phyloP scores from a whole-genome alignment of 1,140 invertebrate species.

The Holotrichia oblita region DNA sequence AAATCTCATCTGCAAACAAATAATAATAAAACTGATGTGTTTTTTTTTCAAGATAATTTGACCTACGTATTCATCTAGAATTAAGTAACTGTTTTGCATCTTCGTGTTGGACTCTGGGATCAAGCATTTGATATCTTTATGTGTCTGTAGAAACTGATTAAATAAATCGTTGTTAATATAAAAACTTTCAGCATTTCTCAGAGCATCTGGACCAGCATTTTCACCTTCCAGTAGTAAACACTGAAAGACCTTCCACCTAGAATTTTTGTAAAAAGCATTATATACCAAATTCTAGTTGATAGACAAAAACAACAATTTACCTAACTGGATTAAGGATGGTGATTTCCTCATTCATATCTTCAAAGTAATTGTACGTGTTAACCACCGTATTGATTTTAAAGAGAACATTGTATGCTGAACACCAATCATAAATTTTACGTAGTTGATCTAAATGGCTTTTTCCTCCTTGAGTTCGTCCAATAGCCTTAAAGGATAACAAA shows the following conservation, averaged over 20 bases:
- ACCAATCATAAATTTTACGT: conserved; percentile 60
- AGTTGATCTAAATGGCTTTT: conserved; percentile 61
- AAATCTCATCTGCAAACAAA: conserved; percentile 62
- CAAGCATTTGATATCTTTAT: conserved; percentile 59
- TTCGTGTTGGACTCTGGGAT: conserved; percentile 65
- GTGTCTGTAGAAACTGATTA: conserved; percentile 60
- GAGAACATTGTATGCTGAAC: conserved; percentile 60
- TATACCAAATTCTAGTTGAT: not conserved
- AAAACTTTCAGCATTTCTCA: conserved; percentile 62
- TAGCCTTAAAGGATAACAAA: conserved; percentile 50
- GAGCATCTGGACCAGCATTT: conserved; percentile 62
- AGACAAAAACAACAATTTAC: conserved; percentile 42
- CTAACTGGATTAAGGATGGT: conserved; percentile 59
- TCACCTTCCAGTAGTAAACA: conserved; percentile 64
- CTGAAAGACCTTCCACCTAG: conserved; percentile 62
- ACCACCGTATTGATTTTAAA: conserved; percentile 67
- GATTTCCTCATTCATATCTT: conserved; percentile 62
- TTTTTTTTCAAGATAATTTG: not conserved
- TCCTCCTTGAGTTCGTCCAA: conserved; percentile 60
- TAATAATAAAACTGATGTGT: not conserved
- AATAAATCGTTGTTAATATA: conserved; percentile 63
- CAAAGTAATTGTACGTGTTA: conserved; percentile 63
- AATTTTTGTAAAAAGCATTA: conserved; percentile 25
- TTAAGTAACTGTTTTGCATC: conserved; percentile 65
- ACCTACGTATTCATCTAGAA: conserved; percentile 64